Evolutionary conservation across 2,113 vertebrate genomes (phyloP), one percentile per base, ranked within the genome.

Genomic region (Alexandromys fortis): DNA sequence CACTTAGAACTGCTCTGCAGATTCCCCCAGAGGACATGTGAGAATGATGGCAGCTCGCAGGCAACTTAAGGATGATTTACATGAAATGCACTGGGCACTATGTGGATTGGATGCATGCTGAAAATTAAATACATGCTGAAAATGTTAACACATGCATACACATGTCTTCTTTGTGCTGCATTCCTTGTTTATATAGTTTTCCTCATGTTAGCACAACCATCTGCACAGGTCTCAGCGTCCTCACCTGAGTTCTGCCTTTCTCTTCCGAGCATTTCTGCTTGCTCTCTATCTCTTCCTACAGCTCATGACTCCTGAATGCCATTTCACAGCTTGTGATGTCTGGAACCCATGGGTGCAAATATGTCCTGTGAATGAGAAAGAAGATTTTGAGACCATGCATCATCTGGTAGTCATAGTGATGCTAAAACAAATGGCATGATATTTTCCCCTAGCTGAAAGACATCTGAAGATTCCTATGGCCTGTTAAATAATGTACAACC

Each of bases 111-210:
- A 97, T 92, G 52, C 86, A 93, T 95, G 95, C 94, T 0, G 98
- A 97, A 98, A 99, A 98, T 98, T 98, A 98, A 98, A 98, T 95
- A 96, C 16, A 92, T n/a, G 16, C 94, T 98, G 98, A 97, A 98
- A 99, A 98, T 99, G 98, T 98, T 99, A 99, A 99, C 99, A 98
- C 98, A 99, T 98, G 98, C 98, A 98, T 97, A 98, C 98, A 98
- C 98, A 98, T 99, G 98, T 98, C 98, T 78, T 98, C 97, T 98
- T 99, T 98, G 98, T 98, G 98, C 97, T 95, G 96, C 88, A 65
- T 85, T 52, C 95, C 97, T 98, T 98, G 98, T 98, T 98, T 98
- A 96, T 97, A 95, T 98, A 97, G 91, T 98, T 98, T 98, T 97
- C 95, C 97, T 95, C 94, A 58, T 98, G 96, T 92, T 97, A 90